Percentiles rank a stretch among this genome's conserved stretches.
phyloP scores from a whole-genome alignment of 2,113 vertebrate genomes.

The Crypturellus undulatus region DNA sequence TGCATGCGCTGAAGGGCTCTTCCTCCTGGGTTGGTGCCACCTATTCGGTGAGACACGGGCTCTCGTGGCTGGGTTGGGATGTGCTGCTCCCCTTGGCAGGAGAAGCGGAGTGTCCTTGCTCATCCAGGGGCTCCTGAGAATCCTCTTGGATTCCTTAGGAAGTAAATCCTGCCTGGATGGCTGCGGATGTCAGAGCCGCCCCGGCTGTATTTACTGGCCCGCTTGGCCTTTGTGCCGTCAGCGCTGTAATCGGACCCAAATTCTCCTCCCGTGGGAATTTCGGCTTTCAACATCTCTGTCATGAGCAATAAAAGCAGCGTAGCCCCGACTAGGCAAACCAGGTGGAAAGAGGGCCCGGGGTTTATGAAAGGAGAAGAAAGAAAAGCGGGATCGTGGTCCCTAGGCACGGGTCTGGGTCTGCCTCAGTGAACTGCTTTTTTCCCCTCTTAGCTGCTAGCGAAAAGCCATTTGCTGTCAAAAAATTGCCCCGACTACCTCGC shows the following conservation, averaged over 20 bases:
- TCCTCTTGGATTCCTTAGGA: too few species aligned
- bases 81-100: not conserved
- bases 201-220: not conserved
- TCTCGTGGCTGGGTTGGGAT: too few species aligned
- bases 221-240: not conserved
- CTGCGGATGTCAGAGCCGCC: not conserved
- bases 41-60: not conserved
- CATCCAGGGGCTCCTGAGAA: not conserved
- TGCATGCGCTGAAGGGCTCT: not conserved
- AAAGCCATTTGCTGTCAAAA: not conserved
- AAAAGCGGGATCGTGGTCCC: not conserved
- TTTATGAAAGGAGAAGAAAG: not conserved
- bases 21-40: accelerated
- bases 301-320: not conserved
- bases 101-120: not conserved
- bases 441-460: not conserved
- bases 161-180: not conserved
- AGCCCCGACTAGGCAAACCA: not conserved
- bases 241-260: not conserved
- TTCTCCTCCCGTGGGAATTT: not conserved
- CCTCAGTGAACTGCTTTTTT: not conserved
- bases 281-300: not conserved
- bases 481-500: not conserved
- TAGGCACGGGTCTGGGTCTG: not conserved
- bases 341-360: not conserved